These are phyloP conservation scores for Pseudomyrmex flavicornis DNA, from an alignment of 1,140 invertebrate species.

Conservation along the genomic window DNA sequence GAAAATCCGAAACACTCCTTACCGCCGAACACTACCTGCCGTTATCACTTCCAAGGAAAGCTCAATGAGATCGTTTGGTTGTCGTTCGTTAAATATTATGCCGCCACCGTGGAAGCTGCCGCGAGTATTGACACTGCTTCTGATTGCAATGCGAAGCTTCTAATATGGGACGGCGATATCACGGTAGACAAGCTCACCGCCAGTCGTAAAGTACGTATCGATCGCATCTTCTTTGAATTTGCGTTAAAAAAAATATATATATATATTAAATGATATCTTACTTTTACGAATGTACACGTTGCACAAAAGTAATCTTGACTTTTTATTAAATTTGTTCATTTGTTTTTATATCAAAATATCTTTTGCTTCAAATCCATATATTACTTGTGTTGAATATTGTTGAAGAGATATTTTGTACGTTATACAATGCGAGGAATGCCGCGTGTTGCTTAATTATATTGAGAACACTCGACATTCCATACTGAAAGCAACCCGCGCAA, in stretches of 20 bases:
- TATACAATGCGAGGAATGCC: too few relatives aligned
- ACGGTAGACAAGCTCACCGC: conserved; percentile 80
- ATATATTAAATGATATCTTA: not conserved
- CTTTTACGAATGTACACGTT: not conserved
- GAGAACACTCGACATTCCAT: conserved; percentile 5
- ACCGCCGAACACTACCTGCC: conserved; percentile 94
- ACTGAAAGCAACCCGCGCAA: not conserved
- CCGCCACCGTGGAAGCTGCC: conserved; percentile 87
- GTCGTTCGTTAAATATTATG: conserved; percentile 93
- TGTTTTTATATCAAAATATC: too few relatives aligned
- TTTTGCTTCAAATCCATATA: too few relatives aligned
- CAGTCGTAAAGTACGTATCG: conserved; percentile 76
- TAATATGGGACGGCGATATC: conserved; percentile 90
- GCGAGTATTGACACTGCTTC: conserved; percentile 88
- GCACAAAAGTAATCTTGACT: not conserved
- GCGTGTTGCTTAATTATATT: too few relatives aligned
- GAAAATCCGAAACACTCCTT: conserved; percentile 93
- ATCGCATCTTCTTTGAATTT: not conserved
- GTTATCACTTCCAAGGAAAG: conserved; percentile 88
- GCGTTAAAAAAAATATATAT: not conserved
- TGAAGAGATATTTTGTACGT: not conserved
- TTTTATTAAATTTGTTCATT: too few relatives aligned
- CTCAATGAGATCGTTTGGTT: conserved; percentile 93
- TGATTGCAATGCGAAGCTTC: conserved; percentile 90
- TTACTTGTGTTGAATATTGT: not conserved